Evolutionary conservation across 2,797 vertebrate species (phyloP).

Genomic region (Chloroceryle amazona): DNA sequence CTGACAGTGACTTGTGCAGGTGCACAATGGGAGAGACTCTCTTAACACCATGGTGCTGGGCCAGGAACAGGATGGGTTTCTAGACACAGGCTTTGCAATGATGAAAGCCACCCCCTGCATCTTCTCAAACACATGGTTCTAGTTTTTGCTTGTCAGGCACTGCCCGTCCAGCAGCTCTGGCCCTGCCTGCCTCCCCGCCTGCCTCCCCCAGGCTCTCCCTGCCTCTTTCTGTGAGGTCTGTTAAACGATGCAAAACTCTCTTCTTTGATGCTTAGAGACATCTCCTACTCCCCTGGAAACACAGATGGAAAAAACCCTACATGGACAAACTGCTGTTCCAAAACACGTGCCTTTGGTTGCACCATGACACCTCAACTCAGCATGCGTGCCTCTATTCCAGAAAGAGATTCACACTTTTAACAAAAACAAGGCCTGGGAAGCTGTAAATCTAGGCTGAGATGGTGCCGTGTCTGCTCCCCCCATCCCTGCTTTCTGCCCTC

Average conservation of each 20-base stretch:
- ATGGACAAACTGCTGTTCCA: not conserved
- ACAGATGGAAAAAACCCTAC: fast-evolving
- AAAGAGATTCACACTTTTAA: not conserved
- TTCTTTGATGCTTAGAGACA: not conserved
- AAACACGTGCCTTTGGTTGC: not conserved
- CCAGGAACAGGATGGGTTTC: not conserved
- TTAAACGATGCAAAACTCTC: not conserved
- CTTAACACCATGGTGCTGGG: not conserved
- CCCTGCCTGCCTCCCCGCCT: not conserved
- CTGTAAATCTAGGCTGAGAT: not conserved
- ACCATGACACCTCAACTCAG: not conserved
- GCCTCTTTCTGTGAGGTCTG: not conserved
- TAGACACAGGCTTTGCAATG: not conserved
- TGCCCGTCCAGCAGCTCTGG: fast-evolving
- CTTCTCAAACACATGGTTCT: not conserved
- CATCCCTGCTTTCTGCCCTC: not conserved
- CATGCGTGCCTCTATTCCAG: not conserved
- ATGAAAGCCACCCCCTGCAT: fast-evolving
- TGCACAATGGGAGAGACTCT: not conserved
- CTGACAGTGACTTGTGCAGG: not conserved
- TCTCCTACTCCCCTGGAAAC: not conserved
- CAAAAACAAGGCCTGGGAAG: not conserved
- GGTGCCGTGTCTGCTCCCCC: fast-evolving
- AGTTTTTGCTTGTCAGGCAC: not conserved
- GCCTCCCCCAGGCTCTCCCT: not conserved